Evolutionary conservation across 2,888 invertebrate species (phyloP).

Genomic region (Urechis unicinctus): DNA sequence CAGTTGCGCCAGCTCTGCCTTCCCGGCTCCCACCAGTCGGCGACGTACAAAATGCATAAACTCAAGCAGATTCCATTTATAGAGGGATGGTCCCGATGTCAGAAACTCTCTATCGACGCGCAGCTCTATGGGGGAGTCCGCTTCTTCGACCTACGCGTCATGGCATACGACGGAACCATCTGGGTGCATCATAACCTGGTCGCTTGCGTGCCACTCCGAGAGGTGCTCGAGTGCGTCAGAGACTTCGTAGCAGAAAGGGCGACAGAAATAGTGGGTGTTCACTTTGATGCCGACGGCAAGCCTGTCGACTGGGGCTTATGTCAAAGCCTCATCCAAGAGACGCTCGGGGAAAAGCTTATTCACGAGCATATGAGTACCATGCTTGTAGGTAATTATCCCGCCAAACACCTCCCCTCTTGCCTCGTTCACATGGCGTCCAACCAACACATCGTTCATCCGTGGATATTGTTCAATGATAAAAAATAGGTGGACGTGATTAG

Average conservation of each 20-base stretch:
- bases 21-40: conserved; percentile 18
- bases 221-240: conserved; percentile 10
- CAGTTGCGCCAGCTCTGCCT: conserved; percentile 13
- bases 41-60: conserved; percentile 9
- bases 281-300: conserved; percentile 13
- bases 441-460: no score
- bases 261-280: conserved; percentile 13
- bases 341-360: conserved; percentile 13
- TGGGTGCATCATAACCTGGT: conserved; percentile 11
- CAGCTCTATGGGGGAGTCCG: conserved; percentile 17
- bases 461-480: no score
- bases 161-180: conserved; percentile 11
- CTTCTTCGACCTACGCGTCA: conserved; percentile 17
- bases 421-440: no score
- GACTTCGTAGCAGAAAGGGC: conserved; percentile 15
- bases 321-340: conserved; percentile 8
- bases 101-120: conserved; percentile 8
- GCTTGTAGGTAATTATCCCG: conserved; percentile 11
- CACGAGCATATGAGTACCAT: conserved; percentile 14
- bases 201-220: conserved; percentile 10
- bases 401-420: no score
- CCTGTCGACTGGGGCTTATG: conserved; percentile 14
- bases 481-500: no score
- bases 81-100: conserved; percentile 17
- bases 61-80: conserved; percentile 7